Percentiles rank a stretch among this genome's conserved stretches.
Evolutionary conservation across 2,113 vertebrate species (phyloP).

Genomic region (Rallus limicola): DNA sequence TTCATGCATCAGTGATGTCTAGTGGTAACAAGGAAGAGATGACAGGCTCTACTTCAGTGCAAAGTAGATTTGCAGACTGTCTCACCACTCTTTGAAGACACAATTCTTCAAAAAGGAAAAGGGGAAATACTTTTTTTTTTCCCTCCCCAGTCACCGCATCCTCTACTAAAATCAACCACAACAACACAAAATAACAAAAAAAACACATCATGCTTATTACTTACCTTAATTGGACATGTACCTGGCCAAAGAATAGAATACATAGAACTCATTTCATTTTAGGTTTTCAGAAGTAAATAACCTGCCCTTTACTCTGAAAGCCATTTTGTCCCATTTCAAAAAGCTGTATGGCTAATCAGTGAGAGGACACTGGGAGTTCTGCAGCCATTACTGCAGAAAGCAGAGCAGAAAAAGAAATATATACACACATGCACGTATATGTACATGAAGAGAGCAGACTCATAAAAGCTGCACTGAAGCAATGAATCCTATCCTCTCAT

Average conservation of each 20-base stretch:
- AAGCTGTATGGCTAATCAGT: slow-evolving; percentile 15
- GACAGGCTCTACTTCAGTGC: not conserved
- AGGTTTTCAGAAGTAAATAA: not conserved
- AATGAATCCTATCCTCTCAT: slow-evolving; percentile 32
- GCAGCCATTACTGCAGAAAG: not conserved
- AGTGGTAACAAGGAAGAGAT: not conserved
- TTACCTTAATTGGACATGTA: not conserved
- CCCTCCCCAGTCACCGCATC: not conserved
- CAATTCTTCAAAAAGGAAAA: not conserved
- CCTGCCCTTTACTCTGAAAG: not conserved
- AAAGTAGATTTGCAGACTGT: not conserved
- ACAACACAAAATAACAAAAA: not conserved
- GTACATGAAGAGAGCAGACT: not conserved
- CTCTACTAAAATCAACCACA: not conserved
- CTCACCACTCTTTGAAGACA: not conserved
- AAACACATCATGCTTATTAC: not conserved
- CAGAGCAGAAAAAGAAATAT: not conserved
- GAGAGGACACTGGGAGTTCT: not conserved
- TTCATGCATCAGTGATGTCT: not conserved
- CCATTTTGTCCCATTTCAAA: not conserved
- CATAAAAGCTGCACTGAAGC: slow-evolving; percentile 44
- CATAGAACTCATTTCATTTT: not conserved
- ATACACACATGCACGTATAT: not conserved
- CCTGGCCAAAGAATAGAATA: not conserved
- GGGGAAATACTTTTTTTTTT: not conserved